Evolutionary conservation across 2,113 vertebrate species (phyloP).

Genomic region (Smithornis capensis): DNA sequence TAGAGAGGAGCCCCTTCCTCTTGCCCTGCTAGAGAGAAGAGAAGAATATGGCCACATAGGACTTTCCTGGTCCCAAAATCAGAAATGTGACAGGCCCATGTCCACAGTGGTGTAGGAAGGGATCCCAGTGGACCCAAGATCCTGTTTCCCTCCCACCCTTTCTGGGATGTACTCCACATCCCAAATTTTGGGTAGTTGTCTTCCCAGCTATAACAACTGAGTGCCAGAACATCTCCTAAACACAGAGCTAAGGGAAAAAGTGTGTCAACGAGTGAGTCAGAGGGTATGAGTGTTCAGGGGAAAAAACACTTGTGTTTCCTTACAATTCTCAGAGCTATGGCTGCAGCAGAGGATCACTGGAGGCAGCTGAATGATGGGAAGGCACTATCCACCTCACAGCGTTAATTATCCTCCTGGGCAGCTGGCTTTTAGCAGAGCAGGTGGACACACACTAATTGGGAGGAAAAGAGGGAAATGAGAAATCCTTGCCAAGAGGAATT

Average conservation of each 20-base stretch:
- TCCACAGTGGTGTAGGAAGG: neutral
- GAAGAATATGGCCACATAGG: fast-evolving
- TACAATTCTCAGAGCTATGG: neutral
- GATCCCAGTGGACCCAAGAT: neutral
- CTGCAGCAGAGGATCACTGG: neutral
- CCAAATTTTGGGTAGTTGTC: neutral
- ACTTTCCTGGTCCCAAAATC: neutral
- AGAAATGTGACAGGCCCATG: neutral
- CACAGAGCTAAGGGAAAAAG: neutral
- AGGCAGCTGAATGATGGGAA: neutral
- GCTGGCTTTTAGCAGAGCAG: neutral
- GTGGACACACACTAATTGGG: neutral
- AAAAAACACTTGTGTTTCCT: neutral
- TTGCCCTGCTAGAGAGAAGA: neutral
- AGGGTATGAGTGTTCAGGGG: neutral
- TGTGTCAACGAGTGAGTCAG: fast-evolving
- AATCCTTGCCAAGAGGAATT: neutral
- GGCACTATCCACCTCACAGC: neutral
- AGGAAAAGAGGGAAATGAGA: neutral
- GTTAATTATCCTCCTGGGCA: neutral
- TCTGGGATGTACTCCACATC: neutral
- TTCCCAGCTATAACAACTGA: neutral
- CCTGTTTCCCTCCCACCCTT: fast-evolving
- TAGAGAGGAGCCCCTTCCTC: neutral
- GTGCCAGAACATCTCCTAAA: neutral